Evolutionary conservation across 2,888 invertebrate genomes (phyloP), one percentile per base, ranked within the genome.

Genomic region (Liposcelis brunnea): DNA sequence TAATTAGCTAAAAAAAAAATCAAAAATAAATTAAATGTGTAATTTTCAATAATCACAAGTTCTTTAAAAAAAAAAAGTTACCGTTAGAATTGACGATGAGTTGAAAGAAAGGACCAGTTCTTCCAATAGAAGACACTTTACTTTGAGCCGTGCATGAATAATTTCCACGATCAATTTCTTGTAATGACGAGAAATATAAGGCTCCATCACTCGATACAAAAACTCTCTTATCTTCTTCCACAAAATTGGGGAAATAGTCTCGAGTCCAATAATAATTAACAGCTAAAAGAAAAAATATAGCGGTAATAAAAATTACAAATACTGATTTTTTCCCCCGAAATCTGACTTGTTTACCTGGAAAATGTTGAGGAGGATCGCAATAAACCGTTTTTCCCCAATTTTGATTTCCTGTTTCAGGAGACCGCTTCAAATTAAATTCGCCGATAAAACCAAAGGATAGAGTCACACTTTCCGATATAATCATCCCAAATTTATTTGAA

Each of bases 151-250:
- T 89, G 58, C 93, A 93, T 52, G 87, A 87, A 63, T 93, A 93
- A 55, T 79, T 83, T 11, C 89, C 91, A 51, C 77, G 70, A 63
- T 93, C 93, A 45, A 90, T 87, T 21, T 77, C 77, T 64, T 94
- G 93, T 54, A 95, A 71, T 6, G 89, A 84, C 15, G 94, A 90
- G 60, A 95, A 94, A 59, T 95, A 95, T 12, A 95, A 70, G 11
- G 91, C 84, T 36, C 94, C 94, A 67, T 94, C 93, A 56, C 79
- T 71, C 0, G 94, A 94, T 0, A 93, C 90, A 68, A 95, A 94
- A 0, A 91, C 85, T 52, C 94, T 70, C 56, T 80, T 76, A 61
- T 91, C 89, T 62, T 93, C 89, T 60, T 93, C 87, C 1, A 95
- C 90, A 54, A 93, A 84, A 61, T 90, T 90, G 0, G 85, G 84